phyloP scores from a whole-genome alignment of 37 sponge, comb jelly and placozoan species.

The Cliona cf. orientalis region DNA sequence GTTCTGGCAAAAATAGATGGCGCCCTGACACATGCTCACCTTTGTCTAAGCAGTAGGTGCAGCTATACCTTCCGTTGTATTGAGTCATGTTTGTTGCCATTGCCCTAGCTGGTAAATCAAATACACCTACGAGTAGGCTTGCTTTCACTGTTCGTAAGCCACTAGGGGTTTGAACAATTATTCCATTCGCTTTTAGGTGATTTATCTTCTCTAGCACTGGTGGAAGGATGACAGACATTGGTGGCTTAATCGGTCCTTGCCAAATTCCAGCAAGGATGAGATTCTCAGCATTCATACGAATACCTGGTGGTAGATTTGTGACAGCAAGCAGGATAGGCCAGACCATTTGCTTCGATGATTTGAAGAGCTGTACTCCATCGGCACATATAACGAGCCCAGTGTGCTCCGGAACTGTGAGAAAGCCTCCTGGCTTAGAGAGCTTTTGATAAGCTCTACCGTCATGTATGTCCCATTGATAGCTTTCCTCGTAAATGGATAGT shows the following conservation, averaged over 20 bases:
- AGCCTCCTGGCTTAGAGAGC: neutral
- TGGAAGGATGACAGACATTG: neutral
- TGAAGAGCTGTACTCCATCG: neutral
- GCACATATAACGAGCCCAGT: neutral
- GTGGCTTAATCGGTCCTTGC: neutral
- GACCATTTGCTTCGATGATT: neutral
- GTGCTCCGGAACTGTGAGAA: neutral
- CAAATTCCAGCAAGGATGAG: neutral
- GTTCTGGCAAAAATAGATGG: neutral
- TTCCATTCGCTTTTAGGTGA: neutral
- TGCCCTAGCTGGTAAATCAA: neutral
- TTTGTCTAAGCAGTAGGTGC: conserved; percentile 1
- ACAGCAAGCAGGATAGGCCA: neutral
- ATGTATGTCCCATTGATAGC: neutral
- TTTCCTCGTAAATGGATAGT: neutral
- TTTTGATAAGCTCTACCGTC: neutral
- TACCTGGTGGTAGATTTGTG: neutral
- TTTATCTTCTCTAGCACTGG: neutral
- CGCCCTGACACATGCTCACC: neutral
- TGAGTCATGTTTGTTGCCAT: conserved; percentile 1
- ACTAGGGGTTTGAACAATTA: neutral
- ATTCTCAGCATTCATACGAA: neutral
- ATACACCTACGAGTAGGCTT: neutral
- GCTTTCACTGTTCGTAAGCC: neutral
- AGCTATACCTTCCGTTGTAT: neutral